Conservation (phyloP, 1,140 invertebrate species). For the Drosophila setifemur region DNA sequence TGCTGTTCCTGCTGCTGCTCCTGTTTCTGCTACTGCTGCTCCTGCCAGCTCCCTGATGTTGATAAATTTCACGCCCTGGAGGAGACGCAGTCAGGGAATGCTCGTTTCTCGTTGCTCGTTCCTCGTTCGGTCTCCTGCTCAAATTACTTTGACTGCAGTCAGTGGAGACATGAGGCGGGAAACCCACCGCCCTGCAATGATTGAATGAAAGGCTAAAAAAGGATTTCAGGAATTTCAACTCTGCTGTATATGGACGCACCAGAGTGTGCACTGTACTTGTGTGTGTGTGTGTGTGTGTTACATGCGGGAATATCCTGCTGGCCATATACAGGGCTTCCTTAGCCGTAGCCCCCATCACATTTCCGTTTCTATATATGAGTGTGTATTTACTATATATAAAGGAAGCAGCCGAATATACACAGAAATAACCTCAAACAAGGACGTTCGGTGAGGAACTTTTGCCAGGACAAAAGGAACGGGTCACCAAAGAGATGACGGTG, state of each 20-base stretch:
- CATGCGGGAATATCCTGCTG: constrained; percentile 4
- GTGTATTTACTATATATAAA: neutral
- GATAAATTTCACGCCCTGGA: constrained; percentile 67
- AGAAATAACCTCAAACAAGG: constrained; percentile 80
- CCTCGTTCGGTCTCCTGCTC: constrained; percentile 15
- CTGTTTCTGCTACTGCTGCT: constrained; percentile 1
- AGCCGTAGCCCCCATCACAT: neutral
- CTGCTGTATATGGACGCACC: neutral
- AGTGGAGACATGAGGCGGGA: constrained; percentile 1
- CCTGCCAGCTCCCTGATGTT: constrained; percentile 43
- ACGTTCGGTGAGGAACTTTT: constrained; percentile 66
- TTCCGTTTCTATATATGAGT: neutral
- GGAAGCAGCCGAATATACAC: constrained; percentile 30
- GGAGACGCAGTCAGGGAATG: constrained; percentile 36
- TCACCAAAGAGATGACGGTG: neutral
- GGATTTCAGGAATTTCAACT: constrained; percentile 61
- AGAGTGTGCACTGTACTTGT: neutral
- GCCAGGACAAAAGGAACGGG: constrained; percentile 22
- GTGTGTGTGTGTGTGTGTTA: neutral
- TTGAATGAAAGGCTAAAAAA: constrained; percentile 76
- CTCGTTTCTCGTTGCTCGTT: no score
- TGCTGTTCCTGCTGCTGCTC: neutral
- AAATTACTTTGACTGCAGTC: constrained; percentile 75
- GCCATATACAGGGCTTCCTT: neutral
- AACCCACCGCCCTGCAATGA: constrained; percentile 54